These are phyloP conservation scores for Alentia gelatinosa DNA, from an alignment of 2,888 invertebrate genomes.

Conservation along the genomic window DNA sequence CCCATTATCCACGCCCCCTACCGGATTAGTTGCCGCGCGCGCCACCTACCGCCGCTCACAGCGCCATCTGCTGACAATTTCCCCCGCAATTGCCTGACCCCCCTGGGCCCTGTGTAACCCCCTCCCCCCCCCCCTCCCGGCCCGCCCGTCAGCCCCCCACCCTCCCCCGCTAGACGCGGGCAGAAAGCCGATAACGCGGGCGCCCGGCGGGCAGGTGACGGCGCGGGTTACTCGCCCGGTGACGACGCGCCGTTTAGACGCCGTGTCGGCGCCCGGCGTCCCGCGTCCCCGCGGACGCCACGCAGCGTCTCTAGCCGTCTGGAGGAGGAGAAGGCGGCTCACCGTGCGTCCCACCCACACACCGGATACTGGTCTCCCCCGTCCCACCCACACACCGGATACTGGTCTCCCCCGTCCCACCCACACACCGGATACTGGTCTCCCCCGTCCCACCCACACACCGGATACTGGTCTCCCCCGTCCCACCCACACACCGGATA, in stretches of 20 bases:
- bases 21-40: not conserved
- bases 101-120: not conserved
- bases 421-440: not conserved
- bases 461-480: not conserved
- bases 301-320: too few relatives aligned
- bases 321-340: too few relatives aligned
- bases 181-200: not conserved
- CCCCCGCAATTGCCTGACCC: conserved; percentile 17
- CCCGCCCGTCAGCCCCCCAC: not conserved
- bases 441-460: not conserved
- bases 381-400: not conserved
- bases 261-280: not conserved
- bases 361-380: not conserved
- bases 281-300: too few relatives aligned
- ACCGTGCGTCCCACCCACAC: not conserved
- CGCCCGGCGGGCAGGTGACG: not conserved
- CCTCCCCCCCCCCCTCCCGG: not conserved
- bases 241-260: not conserved
- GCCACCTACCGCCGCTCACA: not conserved
- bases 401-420: not conserved
- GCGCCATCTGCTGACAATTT: conserved; percentile 52
- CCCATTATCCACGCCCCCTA: conserved; percentile 30
- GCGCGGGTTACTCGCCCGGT: not conserved
- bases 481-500: too few relatives aligned
- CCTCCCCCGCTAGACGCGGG: not conserved